These are phyloP conservation scores for Entosphenus tridentatus DNA, from an alignment of 2,113 vertebrate genomes.

Conservation along the genomic window DNA sequence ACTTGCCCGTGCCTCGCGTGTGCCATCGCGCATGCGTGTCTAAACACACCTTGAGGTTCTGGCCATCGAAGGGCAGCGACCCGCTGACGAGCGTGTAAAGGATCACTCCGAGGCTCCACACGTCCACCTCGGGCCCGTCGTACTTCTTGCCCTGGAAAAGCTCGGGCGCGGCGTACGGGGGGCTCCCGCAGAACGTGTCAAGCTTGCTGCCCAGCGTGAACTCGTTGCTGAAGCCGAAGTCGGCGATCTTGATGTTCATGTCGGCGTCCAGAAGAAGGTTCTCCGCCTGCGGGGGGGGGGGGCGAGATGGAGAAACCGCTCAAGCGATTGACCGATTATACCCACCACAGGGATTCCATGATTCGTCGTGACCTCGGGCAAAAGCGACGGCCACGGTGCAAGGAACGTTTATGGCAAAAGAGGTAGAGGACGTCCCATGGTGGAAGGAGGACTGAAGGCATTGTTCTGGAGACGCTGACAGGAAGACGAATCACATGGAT, in stretches of 20 bases:
- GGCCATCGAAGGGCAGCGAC: constrained; percentile 86
- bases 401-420: too few species aligned
- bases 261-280: constrained; percentile 89
- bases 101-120: constrained; percentile 95
- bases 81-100: constrained; percentile 94
- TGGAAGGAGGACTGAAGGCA: too few species aligned
- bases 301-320: background rate
- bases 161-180: constrained; percentile 84
- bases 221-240: constrained; percentile 96
- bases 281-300: constrained; percentile 43
- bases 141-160: constrained; percentile 98
- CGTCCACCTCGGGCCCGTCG: constrained; percentile 84
- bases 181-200: constrained; percentile 93
- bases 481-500: too few species aligned
- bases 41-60: constrained; percentile 65
- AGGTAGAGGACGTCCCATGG: too few species aligned
- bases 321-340: too few species aligned
- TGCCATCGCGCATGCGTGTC: too few species aligned
- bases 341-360: background rate
- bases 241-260: constrained; percentile 99
- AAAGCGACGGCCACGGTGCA: too few species aligned
- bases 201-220: constrained; percentile 90
- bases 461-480: too few species aligned
- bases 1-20: too few species aligned
- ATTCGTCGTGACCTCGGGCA: too few species aligned